Evolutionary conservation across 2,888 invertebrate genomes (phyloP), one percentile per base, ranked within the genome.

Genomic region (Argyresthia albistria): DNA sequence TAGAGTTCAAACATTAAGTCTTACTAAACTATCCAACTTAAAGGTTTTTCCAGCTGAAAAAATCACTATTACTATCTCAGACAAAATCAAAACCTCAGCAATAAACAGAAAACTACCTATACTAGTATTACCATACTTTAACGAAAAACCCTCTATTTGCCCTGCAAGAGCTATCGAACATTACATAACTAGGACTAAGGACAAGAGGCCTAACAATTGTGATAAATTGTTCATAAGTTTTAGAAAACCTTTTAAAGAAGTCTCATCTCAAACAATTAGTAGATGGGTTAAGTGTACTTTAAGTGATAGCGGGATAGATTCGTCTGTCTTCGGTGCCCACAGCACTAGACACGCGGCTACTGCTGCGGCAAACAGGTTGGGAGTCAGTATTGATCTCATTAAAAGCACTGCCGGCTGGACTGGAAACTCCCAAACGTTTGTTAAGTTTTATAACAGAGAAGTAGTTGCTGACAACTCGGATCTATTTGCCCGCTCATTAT

Each of bases 331-430:
- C 48, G 43, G 52, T 6, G 43, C 57, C 1, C 57, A 57, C 46
- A 57, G 57, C 14, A 55, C 56, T 0, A 49, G 55, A 1, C 55
- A 57, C 35, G 53, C 55, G 7, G 43, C 57, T 11, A 57, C 58
- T 2, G 55, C 57, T 1, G 54, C 53, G 4, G 54, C 58, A 0
- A 10, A 15, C 10, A 57, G 56, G 48, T 36, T 53, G 10, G 61
- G 63, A 0, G 48, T 64, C 8, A 57, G 51, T 39, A 35, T 63
- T 10, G 61, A 61, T 12, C 8, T 53, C 4, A 62, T 62, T 6
- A 15, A 7, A 7, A 45, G n/a, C n/a, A n/a, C n/a, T n/a, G n/a
- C n/a, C n/a, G n/a, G n/a, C n/a, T n/a, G n/a, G n/a, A n/a, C n/a
- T n/a, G n/a, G n/a, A n/a, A n/a, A n/a, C n/a, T n/a, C n/a, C n/a